Base-by-base conservation (phyloP, 2,888 invertebrate genomes). In the Chalcosyrphus nemorum region DNA sequence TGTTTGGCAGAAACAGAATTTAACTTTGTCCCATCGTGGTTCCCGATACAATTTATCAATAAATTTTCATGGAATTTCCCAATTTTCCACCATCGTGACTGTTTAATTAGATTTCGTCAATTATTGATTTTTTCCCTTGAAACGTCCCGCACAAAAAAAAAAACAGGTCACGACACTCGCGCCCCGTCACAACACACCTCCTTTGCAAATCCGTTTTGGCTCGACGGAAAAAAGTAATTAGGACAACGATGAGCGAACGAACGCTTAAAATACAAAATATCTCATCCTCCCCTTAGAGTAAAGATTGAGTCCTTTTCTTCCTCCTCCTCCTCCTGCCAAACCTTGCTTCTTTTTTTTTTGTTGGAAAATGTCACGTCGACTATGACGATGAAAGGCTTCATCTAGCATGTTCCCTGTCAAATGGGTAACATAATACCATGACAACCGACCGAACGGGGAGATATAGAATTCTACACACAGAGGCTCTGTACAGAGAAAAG, bases 21-120 rank as follows among this genome's bases (percentile, higher is more conserved):
- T 59, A 21, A 45, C 19, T 45, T 4, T 4, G 24, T 24, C 4
- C 24, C 27, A 38, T 54, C 24, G 38, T 45, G 47, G n/a, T n/a
- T n/a, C n/a, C 29, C 29, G 32, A 29, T 21, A 45, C 29, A 45
- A 61, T 45, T 61, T 41, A 52, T 52, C 54, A 41, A 29, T 70
- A 47, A 19, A 65, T 56, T n/a, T 78, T 78, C 21, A 29, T 21
- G 77, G 57, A 72, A 72, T 77, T 77, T 77, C 72, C 56, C 59
- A 77, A 77, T 82, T 82, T 82, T 82, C 77, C 81, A 65, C 63
- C 75, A 75, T 41, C 59, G 68, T 76, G 81, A 56, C 68, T 59
- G 66, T 82, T 82, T 82, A 82, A 77, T 82, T 77, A 82, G 71
- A 82, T 82, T 82, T 77, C 41, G 66, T 71, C 81, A 82, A 72